Evolutionary conservation across 1,140 invertebrate genomes (phyloP).

Genomic region (Sarcophaga bullata): DNA sequence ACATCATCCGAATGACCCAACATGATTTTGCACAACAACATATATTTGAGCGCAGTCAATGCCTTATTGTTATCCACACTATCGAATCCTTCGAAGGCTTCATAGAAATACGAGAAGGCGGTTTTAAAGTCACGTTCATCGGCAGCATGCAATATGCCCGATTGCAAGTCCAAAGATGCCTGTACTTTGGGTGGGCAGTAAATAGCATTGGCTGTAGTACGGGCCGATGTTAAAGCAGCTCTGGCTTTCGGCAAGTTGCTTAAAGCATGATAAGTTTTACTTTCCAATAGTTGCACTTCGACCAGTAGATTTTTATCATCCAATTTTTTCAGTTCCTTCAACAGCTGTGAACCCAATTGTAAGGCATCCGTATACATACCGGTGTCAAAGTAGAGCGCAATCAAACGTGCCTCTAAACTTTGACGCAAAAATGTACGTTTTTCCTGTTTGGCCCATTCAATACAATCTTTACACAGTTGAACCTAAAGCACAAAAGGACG

Average conservation of each 20-base stretch:
- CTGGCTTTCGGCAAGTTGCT: slow-evolving; percentile 97
- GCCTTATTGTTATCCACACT: slow-evolving; percentile 93
- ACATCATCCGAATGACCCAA: slow-evolving; percentile 96
- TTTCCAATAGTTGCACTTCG: slow-evolving; percentile 95
- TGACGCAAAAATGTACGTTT: slow-evolving; percentile 96
- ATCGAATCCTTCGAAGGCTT: slow-evolving; percentile 99
- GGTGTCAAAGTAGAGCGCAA: slow-evolving; percentile 95
- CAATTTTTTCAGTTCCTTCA: slow-evolving; percentile 97
- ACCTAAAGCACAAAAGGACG: slow-evolving; percentile 65
- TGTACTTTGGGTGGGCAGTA: slow-evolving; percentile 99
- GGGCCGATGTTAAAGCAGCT: slow-evolving; percentile 95
- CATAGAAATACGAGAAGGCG: slow-evolving; percentile 99
- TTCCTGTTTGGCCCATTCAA: slow-evolving; percentile 99
- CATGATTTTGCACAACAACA: slow-evolving; percentile 99
- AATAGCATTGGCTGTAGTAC: slow-evolving; percentile 99
- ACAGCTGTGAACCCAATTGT: slow-evolving; percentile 81
- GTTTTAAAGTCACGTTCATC: slow-evolving; percentile 99
- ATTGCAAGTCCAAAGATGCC: slow-evolving; percentile 95
- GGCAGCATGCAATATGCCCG: slow-evolving; percentile 97
- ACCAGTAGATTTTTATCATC: slow-evolving; percentile 99
- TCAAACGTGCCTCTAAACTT: slow-evolving; percentile 91
- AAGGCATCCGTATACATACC: slow-evolving; percentile 89
- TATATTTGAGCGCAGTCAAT: slow-evolving; percentile 95
- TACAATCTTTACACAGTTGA: slow-evolving; percentile 95
- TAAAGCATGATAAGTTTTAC: slow-evolving; percentile 98